A percentile compares a stretch with the other conserved stretches of the same genome.
Conservation (phyloP, 1,140 invertebrate genomes). For the Drosophila rufa region DNA sequence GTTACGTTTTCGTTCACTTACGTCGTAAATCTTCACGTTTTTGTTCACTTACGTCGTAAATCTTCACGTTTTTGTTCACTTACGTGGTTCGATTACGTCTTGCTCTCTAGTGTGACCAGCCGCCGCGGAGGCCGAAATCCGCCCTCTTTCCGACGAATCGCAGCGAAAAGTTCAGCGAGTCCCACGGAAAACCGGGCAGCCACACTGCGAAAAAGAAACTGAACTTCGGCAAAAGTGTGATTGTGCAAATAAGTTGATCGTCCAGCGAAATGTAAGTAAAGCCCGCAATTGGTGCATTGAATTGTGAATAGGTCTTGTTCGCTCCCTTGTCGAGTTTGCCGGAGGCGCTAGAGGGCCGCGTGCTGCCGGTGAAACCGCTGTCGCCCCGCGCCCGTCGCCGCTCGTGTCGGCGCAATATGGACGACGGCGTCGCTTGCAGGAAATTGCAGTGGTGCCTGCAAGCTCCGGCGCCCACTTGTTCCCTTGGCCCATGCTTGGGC, state of each 20-base stretch:
- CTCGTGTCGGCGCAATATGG: conserved; percentile 1
- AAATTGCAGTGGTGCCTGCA: not conserved
- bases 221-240: conserved; percentile 5
- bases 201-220: too few species aligned
- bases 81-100: too few species aligned
- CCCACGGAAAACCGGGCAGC: too few species aligned
- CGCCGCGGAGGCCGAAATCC: too few species aligned
- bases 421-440: conserved; percentile 18
- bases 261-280: conserved; percentile 18
- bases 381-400: not conserved
- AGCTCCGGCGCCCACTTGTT: conserved; percentile 12
- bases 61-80: too few species aligned
- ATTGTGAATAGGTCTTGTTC: not conserved
- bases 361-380: not conserved
- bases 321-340: not conserved
- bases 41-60: too few species aligned
- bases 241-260: conserved; percentile 7
- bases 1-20: too few species aligned
- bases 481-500: not conserved
- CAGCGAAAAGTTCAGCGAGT: too few species aligned
- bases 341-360: not conserved
- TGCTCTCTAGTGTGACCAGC: too few species aligned
- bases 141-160: too few species aligned
- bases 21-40: too few species aligned
- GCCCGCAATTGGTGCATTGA: not conserved